phyloP scores from a whole-genome alignment of 2,888 invertebrate species.

The Bellardia pandia region DNA sequence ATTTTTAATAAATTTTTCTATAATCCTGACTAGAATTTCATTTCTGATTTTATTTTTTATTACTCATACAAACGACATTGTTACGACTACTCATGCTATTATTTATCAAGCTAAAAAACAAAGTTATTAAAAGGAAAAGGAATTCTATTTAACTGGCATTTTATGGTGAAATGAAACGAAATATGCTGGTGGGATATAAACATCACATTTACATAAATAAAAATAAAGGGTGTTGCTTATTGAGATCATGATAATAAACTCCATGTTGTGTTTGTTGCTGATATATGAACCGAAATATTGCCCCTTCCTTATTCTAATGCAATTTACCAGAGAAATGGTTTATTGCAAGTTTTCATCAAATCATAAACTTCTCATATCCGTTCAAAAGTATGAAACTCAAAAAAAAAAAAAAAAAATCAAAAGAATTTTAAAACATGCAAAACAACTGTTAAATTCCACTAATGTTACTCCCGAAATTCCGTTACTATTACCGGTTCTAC shows the following conservation, averaged over 20 bases:
- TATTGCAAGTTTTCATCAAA: too few species aligned
- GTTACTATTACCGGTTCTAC: too few species aligned
- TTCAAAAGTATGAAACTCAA: too few species aligned
- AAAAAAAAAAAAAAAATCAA: too few species aligned
- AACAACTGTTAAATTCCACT: too few species aligned
- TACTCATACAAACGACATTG: not conserved
- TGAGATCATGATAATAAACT: not conserved
- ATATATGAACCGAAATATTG: too few species aligned
- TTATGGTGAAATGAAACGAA: not conserved
- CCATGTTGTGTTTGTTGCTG: not conserved
- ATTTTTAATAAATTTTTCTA: conserved; percentile 3
- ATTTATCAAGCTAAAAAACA: not conserved
- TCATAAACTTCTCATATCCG: too few species aligned
- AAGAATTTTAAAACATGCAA: too few species aligned
- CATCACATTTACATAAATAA: conserved; percentile 2
- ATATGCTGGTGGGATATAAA: not conserved
- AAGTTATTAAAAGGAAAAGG: not conserved
- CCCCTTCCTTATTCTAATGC: too few species aligned
- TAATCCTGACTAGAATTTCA: conserved; percentile 5
- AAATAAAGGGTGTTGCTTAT: not conserved
- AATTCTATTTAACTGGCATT: not conserved
- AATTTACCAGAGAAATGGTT: too few species aligned
- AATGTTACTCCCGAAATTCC: too few species aligned
- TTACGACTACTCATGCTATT: not conserved
- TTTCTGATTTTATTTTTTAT: conserved; percentile 1